phyloP scores from a whole-genome alignment of 2,113 vertebrate species.

The Hyperoodon ampullatus region DNA sequence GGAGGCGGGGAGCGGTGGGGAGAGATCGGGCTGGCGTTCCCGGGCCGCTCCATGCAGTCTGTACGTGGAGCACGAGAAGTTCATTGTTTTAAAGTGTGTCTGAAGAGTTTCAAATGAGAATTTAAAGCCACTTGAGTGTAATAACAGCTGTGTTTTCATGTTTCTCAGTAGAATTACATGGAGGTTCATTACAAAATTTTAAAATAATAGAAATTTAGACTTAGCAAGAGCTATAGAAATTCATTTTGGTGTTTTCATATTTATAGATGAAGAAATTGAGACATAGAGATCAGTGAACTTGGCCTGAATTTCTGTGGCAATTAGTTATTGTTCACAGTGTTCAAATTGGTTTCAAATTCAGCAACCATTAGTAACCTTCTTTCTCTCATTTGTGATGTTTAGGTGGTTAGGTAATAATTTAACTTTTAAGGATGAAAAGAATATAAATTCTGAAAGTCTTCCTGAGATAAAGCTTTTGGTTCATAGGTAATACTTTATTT shows the following conservation, averaged over 20 bases:
- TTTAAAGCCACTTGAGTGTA: neutral
- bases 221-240: neutral
- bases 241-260: neutral
- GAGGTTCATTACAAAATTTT: neutral
- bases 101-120: neutral
- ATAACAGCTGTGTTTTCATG: neutral
- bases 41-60: neutral
- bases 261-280: neutral
- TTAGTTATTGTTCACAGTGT: fast-evolving
- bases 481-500: neutral
- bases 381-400: neutral
- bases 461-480: neutral
- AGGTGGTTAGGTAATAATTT: neutral
- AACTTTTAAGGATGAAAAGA: neutral
- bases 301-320: neutral
- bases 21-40: neutral
- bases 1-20: neutral
- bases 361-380: fast-evolving
- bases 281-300: neutral
- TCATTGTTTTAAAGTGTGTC: neutral
- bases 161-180: neutral
- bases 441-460: neutral
- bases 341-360: fast-evolving
- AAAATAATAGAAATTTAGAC: neutral
- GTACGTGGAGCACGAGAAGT: too few relatives aligned